Base-by-base conservation (phyloP, 2,888 invertebrate genomes). In the Lycaena phlaeas region DNA sequence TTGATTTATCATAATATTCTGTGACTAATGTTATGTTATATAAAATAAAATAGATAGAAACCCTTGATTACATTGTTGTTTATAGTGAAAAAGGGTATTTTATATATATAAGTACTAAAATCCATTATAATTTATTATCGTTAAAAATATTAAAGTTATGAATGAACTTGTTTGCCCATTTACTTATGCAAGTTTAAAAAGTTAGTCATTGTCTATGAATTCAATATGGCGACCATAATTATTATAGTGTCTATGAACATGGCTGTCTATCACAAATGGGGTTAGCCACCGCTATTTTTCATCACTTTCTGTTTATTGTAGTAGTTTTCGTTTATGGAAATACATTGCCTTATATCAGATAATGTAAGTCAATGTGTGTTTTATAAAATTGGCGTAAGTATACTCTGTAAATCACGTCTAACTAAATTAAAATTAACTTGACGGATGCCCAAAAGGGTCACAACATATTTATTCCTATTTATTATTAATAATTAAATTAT, bases 311-410 rank as follows among this genome's bases (percentile, higher is more conserved):
- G 61, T 60, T 63, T 51, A 56, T 57, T 65, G 49, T 62, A 64
- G 49, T 48, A 51, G 53, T 54, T 58, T 50, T 61, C 57, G 56
- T 51, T 49, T 49, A 54, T 46, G 48, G 52, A 43, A 57, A 57
- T 61, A 57, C 59, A 57, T 70, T 70, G 69, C 49, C 71, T 75
- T 75, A 71, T 71, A 43, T 40, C 62, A 56, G 64, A 77, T 72
- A 67, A 81, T 82, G 81, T 79, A 78, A 81, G 76, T 74, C 72
- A 68, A 68, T 71, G 69, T 60, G 57, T 54, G 56, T 63, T 63
- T 68, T 72, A 62, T 66, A 68, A 63, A 63, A 61, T 58, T 63
- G 52, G 59, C 59, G 82, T 81, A 68, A 78, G 79, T 79, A 70
- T 52, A 50, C 41, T 51, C 42, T 43, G 45, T 50, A 44, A 44